Percentiles rank a stretch among this genome's conserved stretches.
Conservation (phyloP, 2,797 vertebrate species). For the Gymnocypris eckloni region DNA sequence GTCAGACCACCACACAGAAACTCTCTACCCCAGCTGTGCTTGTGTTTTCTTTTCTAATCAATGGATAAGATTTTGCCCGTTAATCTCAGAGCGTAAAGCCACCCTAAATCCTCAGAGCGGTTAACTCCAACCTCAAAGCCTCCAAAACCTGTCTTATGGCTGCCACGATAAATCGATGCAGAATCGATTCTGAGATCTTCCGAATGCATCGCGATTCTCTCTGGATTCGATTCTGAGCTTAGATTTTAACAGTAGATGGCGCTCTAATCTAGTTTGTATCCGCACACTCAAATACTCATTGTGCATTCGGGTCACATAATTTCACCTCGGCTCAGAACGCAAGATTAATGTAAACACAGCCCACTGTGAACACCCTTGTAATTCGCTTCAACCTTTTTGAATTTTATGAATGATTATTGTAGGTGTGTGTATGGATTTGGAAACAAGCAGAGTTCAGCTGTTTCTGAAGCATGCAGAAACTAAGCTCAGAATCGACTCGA, state of each 20-base stretch:
- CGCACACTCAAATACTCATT: too few relatives aligned
- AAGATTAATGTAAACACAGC: not conserved
- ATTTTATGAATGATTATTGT: not conserved
- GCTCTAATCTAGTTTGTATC: too few relatives aligned
- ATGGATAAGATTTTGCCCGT: conserved; percentile 49
- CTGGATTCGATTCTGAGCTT: not conserved
- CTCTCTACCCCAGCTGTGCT: conserved; percentile 56
- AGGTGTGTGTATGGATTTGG: not conserved
- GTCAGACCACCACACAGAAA: conserved; percentile 48
- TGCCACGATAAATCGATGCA: too few relatives aligned
- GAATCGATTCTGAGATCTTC: not conserved
- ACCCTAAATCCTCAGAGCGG: not conserved
- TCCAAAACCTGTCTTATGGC: not conserved
- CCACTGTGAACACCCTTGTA: not conserved
- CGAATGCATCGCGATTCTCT: not conserved
- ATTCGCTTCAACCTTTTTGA: not conserved
- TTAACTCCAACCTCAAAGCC: not conserved
- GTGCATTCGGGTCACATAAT: too few relatives aligned
- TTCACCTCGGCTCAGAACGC: too few relatives aligned
- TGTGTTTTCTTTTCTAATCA: conserved; percentile 64
- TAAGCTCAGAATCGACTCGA: not conserved
- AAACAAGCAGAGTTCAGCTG: not conserved
- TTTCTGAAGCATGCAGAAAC: not conserved
- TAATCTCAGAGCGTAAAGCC: conserved; percentile 19
- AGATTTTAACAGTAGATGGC: too few relatives aligned